Base-by-base conservation (phyloP, 2,888 invertebrate genomes). In the Ametastegia equiseti region DNA sequence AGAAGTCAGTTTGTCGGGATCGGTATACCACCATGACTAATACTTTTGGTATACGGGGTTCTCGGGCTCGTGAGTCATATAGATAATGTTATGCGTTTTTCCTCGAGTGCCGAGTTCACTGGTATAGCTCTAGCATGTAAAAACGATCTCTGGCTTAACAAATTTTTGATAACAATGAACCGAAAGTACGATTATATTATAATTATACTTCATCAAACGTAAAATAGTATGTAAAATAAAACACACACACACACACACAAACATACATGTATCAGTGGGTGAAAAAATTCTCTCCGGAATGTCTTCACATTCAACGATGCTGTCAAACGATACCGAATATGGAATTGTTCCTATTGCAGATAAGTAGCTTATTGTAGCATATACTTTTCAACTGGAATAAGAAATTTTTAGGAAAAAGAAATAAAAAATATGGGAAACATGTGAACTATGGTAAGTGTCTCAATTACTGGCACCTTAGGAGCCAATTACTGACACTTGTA, bases 21-120 rank as follows among this genome's bases (percentile, higher is more conserved):
- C 13, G 75, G 75, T 75, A 36, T 54, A 75, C 75, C 75, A 45
- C 78, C 78, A 78, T 78, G 78, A 78, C 60, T 78, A 78, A 78
- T 78, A 78, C 78, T 57, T 78, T 39, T 57, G 42, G 78, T 78
- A 78, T 60, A n/a, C n/a, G 78, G 78, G 78, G 78, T 60, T 19
- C 63, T n/a, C 13, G 63, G 23, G 50, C 39, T 23, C 78, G 30
- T 78, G 78, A 78, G 63, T 78, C 78, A 78, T n/a, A n/a, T 78
- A 75, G 54, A 54, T 75, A 75, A 50, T 75, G 75, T n/a, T 30
- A 63, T 78, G 42, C 78, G 39, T 47, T 47, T 30, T 71, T 71
- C 30, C 2, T 45, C 71, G 15, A 45, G 45, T 30, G 23, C 60
- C 5, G 5, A 42, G 5, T 30, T 30, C 30, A 11, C 11, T 60